Percentiles rank a stretch among this genome's conserved stretches.
Conservation (phyloP, 2,797 vertebrate species). For the Aldrovandia affinis region DNA sequence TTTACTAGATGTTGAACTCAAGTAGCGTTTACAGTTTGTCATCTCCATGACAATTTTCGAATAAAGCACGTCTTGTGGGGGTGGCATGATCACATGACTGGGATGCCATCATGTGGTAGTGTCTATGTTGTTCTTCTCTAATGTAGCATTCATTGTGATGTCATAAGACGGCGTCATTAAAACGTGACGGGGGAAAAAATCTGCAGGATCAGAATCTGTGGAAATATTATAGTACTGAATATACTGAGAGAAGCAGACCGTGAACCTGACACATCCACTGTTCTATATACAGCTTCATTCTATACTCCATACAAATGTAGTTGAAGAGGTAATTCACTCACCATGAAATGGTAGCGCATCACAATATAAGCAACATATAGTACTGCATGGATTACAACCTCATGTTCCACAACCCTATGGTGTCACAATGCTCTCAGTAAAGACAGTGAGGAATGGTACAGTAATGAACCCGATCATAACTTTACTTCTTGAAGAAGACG, state of each 20-base stretch:
- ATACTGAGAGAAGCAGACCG: background rate
- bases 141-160: background rate
- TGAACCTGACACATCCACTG: background rate
- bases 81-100: background rate
- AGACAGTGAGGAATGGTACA: slow-evolving; percentile 45
- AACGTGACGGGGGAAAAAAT: background rate
- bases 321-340: background rate
- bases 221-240: background rate
- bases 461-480: slow-evolving; percentile 72
- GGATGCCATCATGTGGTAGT: background rate
- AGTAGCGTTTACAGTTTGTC: background rate
- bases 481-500: slow-evolving; percentile 99
- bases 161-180: background rate
- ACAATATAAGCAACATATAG: background rate
- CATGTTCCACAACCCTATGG: background rate
- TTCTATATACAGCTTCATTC: background rate
- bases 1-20: background rate
- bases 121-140: background rate
- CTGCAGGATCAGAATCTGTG: background rate
- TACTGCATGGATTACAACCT: background rate
- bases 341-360: background rate
- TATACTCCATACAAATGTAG: background rate
- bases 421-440: background rate
- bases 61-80: background rate
- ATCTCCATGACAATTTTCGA: background rate